These are phyloP conservation scores for Pteropus rufus DNA, from an alignment of 2,797 vertebrate species.

Conservation along the genomic window DNA sequence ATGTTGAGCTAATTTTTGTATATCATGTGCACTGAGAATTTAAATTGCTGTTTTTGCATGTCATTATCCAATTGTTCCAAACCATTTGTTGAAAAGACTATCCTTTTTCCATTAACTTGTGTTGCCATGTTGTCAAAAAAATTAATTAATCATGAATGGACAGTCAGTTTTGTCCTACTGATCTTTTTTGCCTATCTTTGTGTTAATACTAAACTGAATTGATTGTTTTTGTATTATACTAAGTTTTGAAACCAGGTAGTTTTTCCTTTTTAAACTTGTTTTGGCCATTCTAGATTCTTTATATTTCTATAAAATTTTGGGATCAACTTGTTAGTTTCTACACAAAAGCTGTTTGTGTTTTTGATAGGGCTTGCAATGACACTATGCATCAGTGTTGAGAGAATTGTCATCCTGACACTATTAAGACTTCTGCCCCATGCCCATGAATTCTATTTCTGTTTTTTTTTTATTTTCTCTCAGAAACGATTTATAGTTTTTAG, in stretches of 20 bases:
- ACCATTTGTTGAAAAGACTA: neutral
- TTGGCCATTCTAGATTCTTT: neutral
- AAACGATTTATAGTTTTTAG: neutral
- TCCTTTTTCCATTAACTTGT: neutral
- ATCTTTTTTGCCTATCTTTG: neutral
- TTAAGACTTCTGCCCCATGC: neutral
- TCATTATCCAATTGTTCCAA: neutral
- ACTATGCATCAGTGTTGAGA: neutral
- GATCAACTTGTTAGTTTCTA: neutral
- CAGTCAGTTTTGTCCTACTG: neutral
- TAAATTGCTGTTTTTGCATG: neutral
- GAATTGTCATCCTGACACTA: neutral
- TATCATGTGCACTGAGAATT: neutral
- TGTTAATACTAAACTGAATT: neutral
- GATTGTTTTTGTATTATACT: neutral
- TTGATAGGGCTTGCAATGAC: neutral
- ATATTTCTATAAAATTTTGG: neutral
- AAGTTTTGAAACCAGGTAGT: neutral
- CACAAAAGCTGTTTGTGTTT: neutral
- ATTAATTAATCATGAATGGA: neutral
- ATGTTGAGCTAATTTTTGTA: neutral
- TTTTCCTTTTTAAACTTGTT: neutral
- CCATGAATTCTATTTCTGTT: neutral
- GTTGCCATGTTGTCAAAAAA: constrained; percentile 11
- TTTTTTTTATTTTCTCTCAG: neutral